Base-by-base conservation (phyloP, 2,888 invertebrate species). In the Latrodectus hesperus region DNA sequence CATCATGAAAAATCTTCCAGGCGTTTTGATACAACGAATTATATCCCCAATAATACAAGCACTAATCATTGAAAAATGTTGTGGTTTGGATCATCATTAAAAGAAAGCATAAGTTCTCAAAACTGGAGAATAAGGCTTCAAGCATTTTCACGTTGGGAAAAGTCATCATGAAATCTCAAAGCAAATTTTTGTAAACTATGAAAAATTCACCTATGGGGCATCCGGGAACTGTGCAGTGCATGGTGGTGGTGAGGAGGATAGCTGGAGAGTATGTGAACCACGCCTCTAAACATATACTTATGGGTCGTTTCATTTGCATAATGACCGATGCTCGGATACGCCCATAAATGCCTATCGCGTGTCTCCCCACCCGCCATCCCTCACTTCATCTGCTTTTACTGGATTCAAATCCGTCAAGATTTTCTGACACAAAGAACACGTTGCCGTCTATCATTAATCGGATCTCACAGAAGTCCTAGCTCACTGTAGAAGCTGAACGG, bases 391-490 rank as follows among this genome's bases (percentile, higher is more conserved):
- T 60, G 60, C 72, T 60, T 10, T 51, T 64, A 64, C 64, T 51
- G 52, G 68, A 77, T 77, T 77, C 77, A 52, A 26, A 68, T 72
- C 72, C 55, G 71, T 80, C 80, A 80, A 71, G 51, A 72, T 70
- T 16, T 72, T 77, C 52, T 84, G 77, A 72, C 77, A 72, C 60
- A 64, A 64, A 51, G 26, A 64, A 72, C 76, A 77, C 52, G 84
- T 77, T 64, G 68, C 16, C 16, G 52, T 8, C 64, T 76, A 64
- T 85, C 78, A 85, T 85, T 85, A 85, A 26, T 38, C 26, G 68
- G 79, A 79, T 85, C 79, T 80, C 79, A 73, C 79, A 85, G 85
- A 75, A 85, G 85, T 85, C 64, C 16, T 65, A 55, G 85, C 85
- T 85, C 65, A 85, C 85, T 70, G 74, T 73, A 79, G 85, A 74